Conservation (phyloP, 1,140 invertebrate species). For the Calephelis virginiensis region DNA sequence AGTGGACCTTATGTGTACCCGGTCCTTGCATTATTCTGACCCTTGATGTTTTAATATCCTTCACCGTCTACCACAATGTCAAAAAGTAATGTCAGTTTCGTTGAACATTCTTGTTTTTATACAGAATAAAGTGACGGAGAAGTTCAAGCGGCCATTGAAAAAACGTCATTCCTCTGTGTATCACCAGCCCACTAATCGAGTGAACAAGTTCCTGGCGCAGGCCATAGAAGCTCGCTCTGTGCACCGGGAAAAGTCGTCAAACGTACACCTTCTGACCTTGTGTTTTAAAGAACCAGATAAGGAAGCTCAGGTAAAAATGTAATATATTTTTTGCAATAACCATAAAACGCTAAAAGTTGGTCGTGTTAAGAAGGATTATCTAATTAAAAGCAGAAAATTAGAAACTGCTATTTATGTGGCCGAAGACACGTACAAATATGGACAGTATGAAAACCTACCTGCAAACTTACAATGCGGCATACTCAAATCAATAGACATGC, state of each 20-base stretch:
- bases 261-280: constrained; percentile 90
- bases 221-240: constrained; percentile 94
- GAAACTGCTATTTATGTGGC: too few species aligned
- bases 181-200: constrained; percentile 90
- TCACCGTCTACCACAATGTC: background rate
- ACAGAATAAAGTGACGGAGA: constrained; percentile 91
- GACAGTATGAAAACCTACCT: too few species aligned
- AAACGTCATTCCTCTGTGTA: constrained; percentile 92
- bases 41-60: constrained; percentile 7
- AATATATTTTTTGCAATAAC: background rate
- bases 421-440: too few species aligned
- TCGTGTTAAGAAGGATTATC: too few species aligned
- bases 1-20: constrained; percentile 55
- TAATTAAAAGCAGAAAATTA: too few species aligned
- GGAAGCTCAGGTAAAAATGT: constrained; percentile 81
- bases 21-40: constrained; percentile 29
- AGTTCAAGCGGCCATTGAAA: constrained; percentile 92
- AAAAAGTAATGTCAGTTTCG: background rate
- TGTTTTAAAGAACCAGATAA: constrained; percentile 91
- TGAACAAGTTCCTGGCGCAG: constrained; percentile 94
- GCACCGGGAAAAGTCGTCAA: constrained; percentile 92
- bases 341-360: background rate
- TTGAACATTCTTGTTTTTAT: constrained; percentile 41
- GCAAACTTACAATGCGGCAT: too few species aligned
- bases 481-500: too few species aligned